These are phyloP conservation scores for Trichogramma pretiosum DNA, from an alignment of 1,140 invertebrate species.

Conservation along the genomic window DNA sequence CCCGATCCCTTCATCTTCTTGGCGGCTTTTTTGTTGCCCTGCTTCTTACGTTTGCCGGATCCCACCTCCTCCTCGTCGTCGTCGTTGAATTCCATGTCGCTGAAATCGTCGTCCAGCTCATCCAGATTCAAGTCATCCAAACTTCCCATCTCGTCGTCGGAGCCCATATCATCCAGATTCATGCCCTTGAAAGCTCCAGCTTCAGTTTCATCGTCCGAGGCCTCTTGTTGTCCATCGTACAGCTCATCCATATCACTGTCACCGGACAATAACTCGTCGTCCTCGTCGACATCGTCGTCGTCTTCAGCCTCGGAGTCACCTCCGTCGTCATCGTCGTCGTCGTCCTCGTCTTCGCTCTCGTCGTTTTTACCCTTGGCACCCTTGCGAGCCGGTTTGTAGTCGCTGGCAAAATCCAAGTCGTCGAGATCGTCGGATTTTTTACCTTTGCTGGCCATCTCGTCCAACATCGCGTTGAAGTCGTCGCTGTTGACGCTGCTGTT, in stretches of 20 bases:
- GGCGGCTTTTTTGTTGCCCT: slow-evolving; percentile 9
- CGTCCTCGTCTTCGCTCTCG: slow-evolving; percentile 23
- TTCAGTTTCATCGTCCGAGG: slow-evolving; percentile 21
- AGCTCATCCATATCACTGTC: slow-evolving; percentile 32
- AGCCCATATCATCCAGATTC: no score
- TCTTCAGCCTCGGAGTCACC: slow-evolving; percentile 37
- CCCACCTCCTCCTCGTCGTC: slow-evolving; percentile 22
- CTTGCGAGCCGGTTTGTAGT: slow-evolving; percentile 35
- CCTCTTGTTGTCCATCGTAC: slow-evolving; percentile 22
- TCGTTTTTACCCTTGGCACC: slow-evolving; percentile 34
- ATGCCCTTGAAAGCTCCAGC: slow-evolving; percentile 24
- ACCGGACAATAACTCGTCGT: no score
- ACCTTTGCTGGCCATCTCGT: slow-evolving; percentile 49
- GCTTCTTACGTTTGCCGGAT: slow-evolving; percentile 2
- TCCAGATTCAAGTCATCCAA: slow-evolving; percentile 29
- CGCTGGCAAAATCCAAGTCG: slow-evolving; percentile 49
- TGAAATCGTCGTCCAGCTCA: slow-evolving; percentile 25
- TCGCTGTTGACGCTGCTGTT: slow-evolving; percentile 76
- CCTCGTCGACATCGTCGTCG: slow-evolving; percentile 37
- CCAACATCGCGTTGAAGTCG: slow-evolving; percentile 79
- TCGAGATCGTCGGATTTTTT: slow-evolving; percentile 54
- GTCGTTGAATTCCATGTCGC: slow-evolving; percentile 28
- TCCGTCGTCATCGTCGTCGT: slow-evolving; percentile 26
- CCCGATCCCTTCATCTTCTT: slow-evolving; percentile 12
- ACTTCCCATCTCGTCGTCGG: slow-evolving; percentile 28